Evolutionary conservation across 2,888 invertebrate genomes (phyloP).

Genomic region (Lordiphosa andalusiaca): DNA sequence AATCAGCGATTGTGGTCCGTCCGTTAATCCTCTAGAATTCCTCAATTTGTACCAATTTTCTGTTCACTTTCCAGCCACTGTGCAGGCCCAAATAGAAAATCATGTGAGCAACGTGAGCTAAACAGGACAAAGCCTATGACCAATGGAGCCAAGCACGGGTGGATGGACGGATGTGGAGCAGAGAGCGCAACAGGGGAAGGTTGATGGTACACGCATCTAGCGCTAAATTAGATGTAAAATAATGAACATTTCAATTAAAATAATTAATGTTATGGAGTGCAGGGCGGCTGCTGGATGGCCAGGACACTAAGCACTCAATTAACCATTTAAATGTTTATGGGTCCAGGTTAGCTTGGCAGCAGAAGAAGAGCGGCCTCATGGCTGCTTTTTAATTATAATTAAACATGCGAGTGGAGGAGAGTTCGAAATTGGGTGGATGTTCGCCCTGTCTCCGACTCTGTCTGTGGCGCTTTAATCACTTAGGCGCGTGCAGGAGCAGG

Average conservation of each 20-base stretch:
- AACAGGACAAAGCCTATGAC: no score
- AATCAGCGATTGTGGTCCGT: no score
- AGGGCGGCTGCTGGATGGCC: slow-evolving; percentile 13
- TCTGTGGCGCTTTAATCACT: slow-evolving; percentile 62
- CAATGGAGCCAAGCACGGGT: no score
- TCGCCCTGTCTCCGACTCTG: not conserved
- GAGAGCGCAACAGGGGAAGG: slow-evolving; percentile 10
- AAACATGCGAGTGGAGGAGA: slow-evolving; percentile 62
- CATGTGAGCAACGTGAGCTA: no score
- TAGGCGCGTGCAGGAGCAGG: slow-evolving; percentile 67
- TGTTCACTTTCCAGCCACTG: no score
- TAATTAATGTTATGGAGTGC: slow-evolving; percentile 71
- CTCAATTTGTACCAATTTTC: no score
- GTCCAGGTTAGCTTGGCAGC: slow-evolving; percentile 37
- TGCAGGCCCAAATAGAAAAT: no score
- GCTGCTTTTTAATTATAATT: slow-evolving; percentile 72
- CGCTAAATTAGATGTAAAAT: slow-evolving; percentile 74
- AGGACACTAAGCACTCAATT: slow-evolving; percentile 75
- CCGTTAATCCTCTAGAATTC: no score
- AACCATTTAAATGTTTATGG: slow-evolving; percentile 74
- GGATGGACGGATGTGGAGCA: slow-evolving; percentile 1
- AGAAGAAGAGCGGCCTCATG: slow-evolving; percentile 40
- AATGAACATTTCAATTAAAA: slow-evolving; percentile 75
- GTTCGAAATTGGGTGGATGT: slow-evolving; percentile 31
- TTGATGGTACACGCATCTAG: slow-evolving; percentile 46